Evolutionary conservation across 30 jellyfish, hydroid and myxozoan species (phyloP).

Genomic region (Aurelia aurita): DNA sequence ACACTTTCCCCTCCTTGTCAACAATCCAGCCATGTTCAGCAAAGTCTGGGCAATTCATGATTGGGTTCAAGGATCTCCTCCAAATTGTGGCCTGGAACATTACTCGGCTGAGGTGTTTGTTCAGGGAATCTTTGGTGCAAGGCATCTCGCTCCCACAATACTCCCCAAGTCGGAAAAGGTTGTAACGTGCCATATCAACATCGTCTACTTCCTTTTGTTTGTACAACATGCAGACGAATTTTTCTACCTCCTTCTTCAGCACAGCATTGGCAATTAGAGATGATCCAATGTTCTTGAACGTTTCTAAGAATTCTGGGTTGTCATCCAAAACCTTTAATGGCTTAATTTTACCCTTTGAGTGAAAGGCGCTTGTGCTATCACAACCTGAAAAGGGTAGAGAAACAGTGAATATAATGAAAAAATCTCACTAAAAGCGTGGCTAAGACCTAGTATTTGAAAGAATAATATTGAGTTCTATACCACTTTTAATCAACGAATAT

Average conservation of each 20-base stretch:
- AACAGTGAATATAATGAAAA: neutral
- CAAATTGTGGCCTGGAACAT: slow-evolving; percentile 58
- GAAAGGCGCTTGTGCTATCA: slow-evolving; percentile 47
- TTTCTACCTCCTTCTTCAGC: slow-evolving; percentile 14
- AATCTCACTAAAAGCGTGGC: neutral
- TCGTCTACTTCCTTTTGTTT: slow-evolving; percentile 9
- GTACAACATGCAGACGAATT: slow-evolving; percentile 12
- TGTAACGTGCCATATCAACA: slow-evolving; percentile 14
- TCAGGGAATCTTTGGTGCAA: slow-evolving; percentile 34
- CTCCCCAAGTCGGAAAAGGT: slow-evolving; percentile 33
- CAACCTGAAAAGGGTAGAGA: slow-evolving; percentile 31
- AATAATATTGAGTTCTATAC: neutral
- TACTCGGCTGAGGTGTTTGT: slow-evolving; percentile 38
- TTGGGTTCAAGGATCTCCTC: slow-evolving; percentile 44
- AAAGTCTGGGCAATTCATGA: slow-evolving; percentile 45
- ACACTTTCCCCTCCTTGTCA: slow-evolving; percentile 18
- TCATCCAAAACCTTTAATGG: slow-evolving; percentile 25
- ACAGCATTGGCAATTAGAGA: slow-evolving; percentile 21
- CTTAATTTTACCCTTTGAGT: slow-evolving; percentile 33
- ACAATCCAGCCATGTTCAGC: slow-evolving; percentile 38
- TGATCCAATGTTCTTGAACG: slow-evolving; percentile 25
- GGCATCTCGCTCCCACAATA: slow-evolving; percentile 55
- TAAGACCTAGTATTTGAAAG: neutral
- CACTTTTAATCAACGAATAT: too few relatives aligned
- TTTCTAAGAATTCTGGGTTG: slow-evolving; percentile 7